These are phyloP conservation scores for Amblyopsis hoosieri DNA, from an alignment of 2,797 vertebrate genomes.

Conservation along the genomic window DNA sequence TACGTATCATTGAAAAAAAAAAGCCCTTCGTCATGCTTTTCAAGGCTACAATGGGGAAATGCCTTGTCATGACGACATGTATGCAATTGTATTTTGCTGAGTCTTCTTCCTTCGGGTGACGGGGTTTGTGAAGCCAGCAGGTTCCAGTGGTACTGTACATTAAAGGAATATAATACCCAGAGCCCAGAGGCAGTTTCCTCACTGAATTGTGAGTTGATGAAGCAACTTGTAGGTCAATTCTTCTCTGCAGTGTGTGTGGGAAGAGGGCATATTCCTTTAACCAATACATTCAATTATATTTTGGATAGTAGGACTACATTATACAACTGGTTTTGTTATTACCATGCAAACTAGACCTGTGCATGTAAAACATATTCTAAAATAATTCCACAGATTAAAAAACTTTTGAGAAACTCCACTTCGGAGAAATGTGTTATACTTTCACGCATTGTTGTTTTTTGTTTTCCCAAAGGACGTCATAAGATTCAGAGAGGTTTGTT, in stretches of 20 bases:
- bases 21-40: conserved; percentile 44
- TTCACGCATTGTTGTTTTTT: background rate
- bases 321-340: background rate
- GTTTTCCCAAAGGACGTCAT: background rate
- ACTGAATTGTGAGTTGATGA: conserved; percentile 41
- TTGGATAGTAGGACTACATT: background rate
- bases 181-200: conserved; percentile 58
- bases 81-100: conserved; percentile 29
- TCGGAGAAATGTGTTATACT: too few species aligned
- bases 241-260: conserved; percentile 34
- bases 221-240: conserved; percentile 42
- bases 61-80: conserved; percentile 36
- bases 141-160: conserved; percentile 48
- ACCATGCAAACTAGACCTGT: background rate
- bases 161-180: conserved; percentile 53
- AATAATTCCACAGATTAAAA: background rate
- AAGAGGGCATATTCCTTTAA: conserved; percentile 26
- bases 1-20: conserved; percentile 14
- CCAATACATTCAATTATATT: conserved; percentile 28
- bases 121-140: conserved; percentile 26
- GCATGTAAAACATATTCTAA: conserved; percentile 1
- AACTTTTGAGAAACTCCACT: too few species aligned
- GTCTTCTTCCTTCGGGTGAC: conserved; percentile 47
- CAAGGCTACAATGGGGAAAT: conserved; percentile 34
- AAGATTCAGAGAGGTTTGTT: background rate